Conservation (phyloP, 2,113 vertebrate species). For the Gopherus evgoodei region DNA sequence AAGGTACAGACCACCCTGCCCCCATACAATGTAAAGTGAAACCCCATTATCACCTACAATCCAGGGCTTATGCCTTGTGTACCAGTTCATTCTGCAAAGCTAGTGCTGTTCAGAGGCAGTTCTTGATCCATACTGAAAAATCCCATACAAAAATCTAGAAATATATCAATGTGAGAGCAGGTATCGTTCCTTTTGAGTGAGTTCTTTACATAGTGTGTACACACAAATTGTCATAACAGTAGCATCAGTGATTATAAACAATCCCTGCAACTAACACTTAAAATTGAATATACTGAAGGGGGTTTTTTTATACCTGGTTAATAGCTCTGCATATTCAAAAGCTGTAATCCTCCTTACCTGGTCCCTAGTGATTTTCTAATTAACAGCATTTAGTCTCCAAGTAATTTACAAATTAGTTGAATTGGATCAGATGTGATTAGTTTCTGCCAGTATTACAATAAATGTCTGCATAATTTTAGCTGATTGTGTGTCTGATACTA, state of each 20-base stretch:
- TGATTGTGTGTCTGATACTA: not conserved
- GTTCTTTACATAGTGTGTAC: not conserved
- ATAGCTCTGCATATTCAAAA: not conserved
- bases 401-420: conserved; percentile 28
- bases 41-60: not conserved
- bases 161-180: not conserved
- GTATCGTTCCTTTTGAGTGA: not conserved
- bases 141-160: not conserved
- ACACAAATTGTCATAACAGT: not conserved
- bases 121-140: not conserved
- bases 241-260: not conserved
- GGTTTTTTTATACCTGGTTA: not conserved
- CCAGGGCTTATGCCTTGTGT: not conserved
- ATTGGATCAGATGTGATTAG: not conserved
- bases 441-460: not conserved
- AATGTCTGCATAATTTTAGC: not conserved
- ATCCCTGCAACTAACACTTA: not conserved
- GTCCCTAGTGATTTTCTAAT: not conserved
- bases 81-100: not conserved
- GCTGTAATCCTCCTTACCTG: not conserved
- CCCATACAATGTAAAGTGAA: not conserved
- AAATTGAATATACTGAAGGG: rapidly evolving
- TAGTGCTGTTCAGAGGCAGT: too few relatives aligned
- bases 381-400: conserved; percentile 32
- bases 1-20: not conserved